Evolutionary conservation across 2,888 invertebrate species (phyloP), one percentile per base, ranked within the genome.

Genomic region (Nasonovia ribisnigri): DNA sequence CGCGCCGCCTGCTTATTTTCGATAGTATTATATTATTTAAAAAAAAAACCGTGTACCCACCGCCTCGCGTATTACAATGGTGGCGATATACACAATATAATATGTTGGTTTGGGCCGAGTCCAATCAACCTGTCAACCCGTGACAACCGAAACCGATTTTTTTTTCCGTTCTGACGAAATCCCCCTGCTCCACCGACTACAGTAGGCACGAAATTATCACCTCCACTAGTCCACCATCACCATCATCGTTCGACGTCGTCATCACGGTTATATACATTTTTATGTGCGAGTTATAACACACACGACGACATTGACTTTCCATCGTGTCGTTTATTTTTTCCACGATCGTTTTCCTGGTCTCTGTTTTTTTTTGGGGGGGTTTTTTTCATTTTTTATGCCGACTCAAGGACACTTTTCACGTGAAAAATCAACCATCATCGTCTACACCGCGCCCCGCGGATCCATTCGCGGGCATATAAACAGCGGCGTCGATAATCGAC

Each of bases 121-220:
- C 93, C 90, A 93, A 93, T 93, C 93, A 90, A 93, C 86, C 90
- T 93, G 93, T 90, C 93, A 90, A 57, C 90, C 90, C 67, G 90
- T 93, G 93, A 93, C 93, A 48, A 93, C 93, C 93, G 93, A 93
- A 90, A 93, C 90, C 0, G 77, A 93, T 93, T 92, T 88, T 92
- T 84, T 86, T 91, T 88, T 92, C 87, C 77, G 88, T 92, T 88
- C 88, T 51, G 92, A 92, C 51, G 92, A 84, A 88, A 57, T 46
- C 8, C 48, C 60, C 43, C 89, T 26, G 3, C 67, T 10, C 60
- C 26, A 26, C 36, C 13, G 26, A 8, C 36, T n/a, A n/a, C 13
- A 5, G 42, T 11, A 20, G 86, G 86, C 42, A 46, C 48, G 24
- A 90, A 90, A 67, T 93, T 86, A 93, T 87, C 86, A 29, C 48